Percentiles rank a stretch among this genome's conserved stretches.
These are phyloP conservation scores for Monarcha castaneiventris DNA, from an alignment of 2,113 vertebrate genomes.

Conservation along the genomic window DNA sequence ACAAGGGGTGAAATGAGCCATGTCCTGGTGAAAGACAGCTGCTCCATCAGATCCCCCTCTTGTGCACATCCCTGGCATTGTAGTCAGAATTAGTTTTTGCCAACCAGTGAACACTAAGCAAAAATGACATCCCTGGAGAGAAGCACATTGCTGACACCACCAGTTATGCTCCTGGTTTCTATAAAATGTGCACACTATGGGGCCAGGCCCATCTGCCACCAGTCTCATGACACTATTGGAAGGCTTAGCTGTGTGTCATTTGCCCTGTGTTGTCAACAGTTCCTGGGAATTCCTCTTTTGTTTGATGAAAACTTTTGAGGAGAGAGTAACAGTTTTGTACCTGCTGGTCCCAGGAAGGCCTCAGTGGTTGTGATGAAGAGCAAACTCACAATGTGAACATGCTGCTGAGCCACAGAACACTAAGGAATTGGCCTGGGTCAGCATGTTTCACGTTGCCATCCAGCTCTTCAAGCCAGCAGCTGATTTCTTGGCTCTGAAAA, in stretches of 20 bases:
- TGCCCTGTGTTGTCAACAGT: neutral
- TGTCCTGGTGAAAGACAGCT: neutral
- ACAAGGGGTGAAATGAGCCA: neutral
- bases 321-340: neutral
- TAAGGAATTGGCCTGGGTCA: neutral
- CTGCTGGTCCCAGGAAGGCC: neutral
- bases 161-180: neutral
- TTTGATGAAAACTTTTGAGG: neutral
- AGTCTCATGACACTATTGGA: neutral
- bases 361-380: neutral
- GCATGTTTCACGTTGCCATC: neutral
- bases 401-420: neutral
- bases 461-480: slow-evolving; percentile 12
- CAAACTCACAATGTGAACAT: neutral
- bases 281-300: neutral
- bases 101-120: neutral
- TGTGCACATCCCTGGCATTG: neutral
- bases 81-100: neutral
- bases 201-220: neutral
- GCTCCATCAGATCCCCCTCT: neutral
- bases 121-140: neutral
- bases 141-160: neutral
- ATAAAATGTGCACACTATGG: neutral
- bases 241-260: neutral
- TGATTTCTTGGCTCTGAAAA: slow-evolving; percentile 39